Conservation (phyloP, 1,140 invertebrate genomes). For the Brachionus angularis region DNA sequence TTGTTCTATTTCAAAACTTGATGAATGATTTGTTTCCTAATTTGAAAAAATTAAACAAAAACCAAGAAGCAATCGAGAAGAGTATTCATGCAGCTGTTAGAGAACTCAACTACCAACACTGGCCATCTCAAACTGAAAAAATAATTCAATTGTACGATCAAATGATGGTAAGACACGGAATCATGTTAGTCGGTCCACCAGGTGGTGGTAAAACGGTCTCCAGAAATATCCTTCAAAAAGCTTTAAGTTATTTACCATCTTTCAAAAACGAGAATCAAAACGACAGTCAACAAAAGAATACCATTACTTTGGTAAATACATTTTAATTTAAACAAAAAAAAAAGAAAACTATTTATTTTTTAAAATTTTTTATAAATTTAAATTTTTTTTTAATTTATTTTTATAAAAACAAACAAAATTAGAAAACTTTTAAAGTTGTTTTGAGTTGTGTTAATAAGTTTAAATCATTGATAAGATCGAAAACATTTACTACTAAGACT, state of each 20-base stretch:
- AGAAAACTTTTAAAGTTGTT: too few relatives aligned
- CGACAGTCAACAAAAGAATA: background rate
- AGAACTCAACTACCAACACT: conserved; percentile 32
- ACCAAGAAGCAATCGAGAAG: conserved; percentile 30
- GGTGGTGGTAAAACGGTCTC: conserved; percentile 58
- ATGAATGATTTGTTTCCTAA: conserved; percentile 77
- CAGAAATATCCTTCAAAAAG: conserved; percentile 55
- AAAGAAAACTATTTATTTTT: too few relatives aligned
- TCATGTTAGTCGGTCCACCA: conserved; percentile 64
- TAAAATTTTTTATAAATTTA: too few relatives aligned
- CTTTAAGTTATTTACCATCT: conserved; percentile 46
- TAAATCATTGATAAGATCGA: too few relatives aligned
- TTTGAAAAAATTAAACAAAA: conserved; percentile 4
- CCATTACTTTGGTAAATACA: background rate
- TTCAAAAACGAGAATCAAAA: background rate
- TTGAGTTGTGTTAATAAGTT: too few relatives aligned
- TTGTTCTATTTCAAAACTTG: conserved; percentile 75
- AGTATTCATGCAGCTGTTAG: background rate
- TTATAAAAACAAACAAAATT: too few relatives aligned
- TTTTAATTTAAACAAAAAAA: background rate
- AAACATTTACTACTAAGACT: too few relatives aligned
- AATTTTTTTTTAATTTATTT: too few relatives aligned
- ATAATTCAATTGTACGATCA: conserved; percentile 42
- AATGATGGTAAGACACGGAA: conserved; percentile 61
- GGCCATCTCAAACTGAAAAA: conserved; percentile 25